Base-by-base conservation (phyloP, 2,797 vertebrate genomes). In the Coranthus polyacanthus region DNA sequence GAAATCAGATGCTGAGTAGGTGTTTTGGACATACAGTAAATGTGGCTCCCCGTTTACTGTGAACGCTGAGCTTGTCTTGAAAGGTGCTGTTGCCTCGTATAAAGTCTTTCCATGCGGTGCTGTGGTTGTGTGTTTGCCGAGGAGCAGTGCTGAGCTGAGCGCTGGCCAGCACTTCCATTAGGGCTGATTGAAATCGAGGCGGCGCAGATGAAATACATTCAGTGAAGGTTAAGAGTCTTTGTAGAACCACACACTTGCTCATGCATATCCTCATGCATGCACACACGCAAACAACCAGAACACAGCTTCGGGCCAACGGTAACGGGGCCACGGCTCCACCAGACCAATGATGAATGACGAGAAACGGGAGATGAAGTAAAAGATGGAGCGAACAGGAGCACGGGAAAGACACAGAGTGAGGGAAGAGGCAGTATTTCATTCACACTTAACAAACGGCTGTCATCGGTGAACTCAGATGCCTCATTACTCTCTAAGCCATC, bases 161-260 rank as follows among this genome's bases (percentile, higher is more conserved):
- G 54, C 77, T 76, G 88, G 95, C 95, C 96, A 97, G 79, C 86
- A 85, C 64, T 90, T 92, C 94, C 95, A 96, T 97, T 96, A 96
- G 91, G 78, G 66, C 69, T 94, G 93, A 96, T 94, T 96, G 93
- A 95, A 96, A 92, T 72, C 86, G 82, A 92, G 84, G 80, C 70
- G 68, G 79, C 68, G 62, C 75, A 89, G 89, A 92, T 80, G 51
- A 94, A 93, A 94, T 92, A 87, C 85, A 84, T 84, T 79, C 59
- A 76, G 78, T 82, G 88, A 89, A 91, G 85, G 88, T 87, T 84
- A 84, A 76, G 7, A 90, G 77, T 89, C 82, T 79, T 89, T 83
- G 81, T 78, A 75, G 16, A 50, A 12, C 15, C 49, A 54, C 37
- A 56, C 17, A 20, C 12, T 57, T 12, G 43, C 18, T 29, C 58